These are phyloP conservation scores for Ceratina calcarata DNA, from an alignment of 1,140 invertebrate genomes.

Conservation along the genomic window DNA sequence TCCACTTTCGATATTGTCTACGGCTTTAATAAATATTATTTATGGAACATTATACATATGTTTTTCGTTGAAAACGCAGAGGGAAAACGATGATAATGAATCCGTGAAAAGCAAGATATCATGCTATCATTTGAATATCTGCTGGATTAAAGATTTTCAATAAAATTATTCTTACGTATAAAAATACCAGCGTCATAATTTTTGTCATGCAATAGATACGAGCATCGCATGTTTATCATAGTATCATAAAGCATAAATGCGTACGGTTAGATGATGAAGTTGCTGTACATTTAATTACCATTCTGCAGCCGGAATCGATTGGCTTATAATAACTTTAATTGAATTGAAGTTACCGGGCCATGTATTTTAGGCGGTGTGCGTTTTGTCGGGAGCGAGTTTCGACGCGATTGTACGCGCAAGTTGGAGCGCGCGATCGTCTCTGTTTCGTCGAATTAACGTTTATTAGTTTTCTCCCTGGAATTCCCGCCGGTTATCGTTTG, in stretches of 20 bases:
- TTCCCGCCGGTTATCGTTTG: slow-evolving; percentile 61
- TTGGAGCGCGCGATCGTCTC: slow-evolving; percentile 40
- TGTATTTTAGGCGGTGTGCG: too few relatives aligned
- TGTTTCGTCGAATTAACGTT: slow-evolving; percentile 70
- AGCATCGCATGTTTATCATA: too few relatives aligned
- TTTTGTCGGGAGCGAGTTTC: slow-evolving; percentile 51
- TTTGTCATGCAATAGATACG: too few relatives aligned
- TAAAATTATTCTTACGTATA: too few relatives aligned
- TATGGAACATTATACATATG: not conserved
- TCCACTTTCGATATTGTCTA: not conserved
- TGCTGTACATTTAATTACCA: too few relatives aligned
- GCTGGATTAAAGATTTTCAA: too few relatives aligned
- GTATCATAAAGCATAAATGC: too few relatives aligned
- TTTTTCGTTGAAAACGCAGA: not conserved
- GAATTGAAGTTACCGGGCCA: slow-evolving; percentile 21
- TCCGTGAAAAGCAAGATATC: too few relatives aligned
- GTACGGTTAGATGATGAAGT: too few relatives aligned
- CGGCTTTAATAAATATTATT: not conserved
- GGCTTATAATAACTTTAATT: slow-evolving; percentile 20
- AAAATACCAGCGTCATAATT: too few relatives aligned
- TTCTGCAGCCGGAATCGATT: slow-evolving; percentile 24
- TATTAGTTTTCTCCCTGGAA: slow-evolving; percentile 65
- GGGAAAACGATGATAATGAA: not conserved
- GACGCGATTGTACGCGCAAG: slow-evolving; percentile 21
- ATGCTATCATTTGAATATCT: too few relatives aligned